phyloP scores from a whole-genome alignment of 2,113 vertebrate species.

The Onychostruthus taczanowskii region DNA sequence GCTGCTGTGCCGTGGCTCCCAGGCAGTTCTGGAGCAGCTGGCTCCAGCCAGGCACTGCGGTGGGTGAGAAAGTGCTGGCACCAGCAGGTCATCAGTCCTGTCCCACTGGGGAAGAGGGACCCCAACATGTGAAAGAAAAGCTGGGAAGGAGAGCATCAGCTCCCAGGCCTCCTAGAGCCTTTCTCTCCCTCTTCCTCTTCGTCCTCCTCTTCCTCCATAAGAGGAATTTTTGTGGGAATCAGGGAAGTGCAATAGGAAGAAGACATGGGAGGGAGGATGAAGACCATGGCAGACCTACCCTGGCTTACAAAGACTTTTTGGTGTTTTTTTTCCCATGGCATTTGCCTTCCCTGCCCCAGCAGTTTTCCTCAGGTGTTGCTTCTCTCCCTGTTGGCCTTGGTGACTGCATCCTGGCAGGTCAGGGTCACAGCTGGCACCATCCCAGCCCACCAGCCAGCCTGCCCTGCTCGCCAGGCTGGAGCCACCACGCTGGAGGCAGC shows the following conservation, averaged over 20 bases:
- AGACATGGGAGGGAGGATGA: not conserved
- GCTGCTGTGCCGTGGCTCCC: accelerated
- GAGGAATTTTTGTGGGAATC: not conserved
- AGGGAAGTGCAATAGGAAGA: not conserved
- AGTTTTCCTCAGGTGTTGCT: not conserved
- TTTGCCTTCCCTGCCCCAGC: not conserved
- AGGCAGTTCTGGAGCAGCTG: not conserved
- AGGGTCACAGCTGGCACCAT: not conserved
- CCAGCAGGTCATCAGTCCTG: not conserved
- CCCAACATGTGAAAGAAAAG: not conserved
- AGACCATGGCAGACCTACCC: not conserved
- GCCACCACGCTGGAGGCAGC: not conserved
- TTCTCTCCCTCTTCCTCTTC: not conserved
- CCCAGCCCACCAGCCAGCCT: not conserved
- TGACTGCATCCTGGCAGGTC: not conserved
- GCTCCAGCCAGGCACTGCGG: not conserved
- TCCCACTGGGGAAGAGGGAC: accelerated
- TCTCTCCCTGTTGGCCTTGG: not conserved
- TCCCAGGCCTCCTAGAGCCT: not conserved
- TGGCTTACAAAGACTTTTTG: not conserved
- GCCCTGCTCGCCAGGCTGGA: not conserved
- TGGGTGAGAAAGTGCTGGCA: not conserved
- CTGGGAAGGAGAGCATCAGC: accelerated
- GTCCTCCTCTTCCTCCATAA: not conserved
- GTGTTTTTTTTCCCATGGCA: accelerated